Base-by-base conservation (phyloP, 2,797 vertebrate species). In the Bovichtus diacanthus region DNA sequence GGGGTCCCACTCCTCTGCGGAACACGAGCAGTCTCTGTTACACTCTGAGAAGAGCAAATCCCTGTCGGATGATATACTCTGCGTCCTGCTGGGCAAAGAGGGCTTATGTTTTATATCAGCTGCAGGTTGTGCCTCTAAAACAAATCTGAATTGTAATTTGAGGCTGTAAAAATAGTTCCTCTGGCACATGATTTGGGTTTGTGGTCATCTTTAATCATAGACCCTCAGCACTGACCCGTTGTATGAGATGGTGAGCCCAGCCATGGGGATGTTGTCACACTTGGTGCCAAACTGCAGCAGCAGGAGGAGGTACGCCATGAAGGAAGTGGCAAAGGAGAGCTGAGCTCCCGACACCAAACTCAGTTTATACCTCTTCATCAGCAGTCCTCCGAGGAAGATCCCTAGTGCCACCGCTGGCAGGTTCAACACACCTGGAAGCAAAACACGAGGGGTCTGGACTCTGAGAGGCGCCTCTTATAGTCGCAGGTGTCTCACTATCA, bases 281-380 rank as follows among this genome's bases (percentile, higher is more conserved):
- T 93, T 93, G 78, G 95, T 94, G 44, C 94, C 82, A 38, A 96
- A 96, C 78, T 93, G 90, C 10, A 95, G 84, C 64, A 95, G 87
- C 51, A 95, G 53, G 19, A 97, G 92, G 47, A 96, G 90, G 72
- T 94, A 96, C 0, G 94, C 94, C 19, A 75, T 19, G 70, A 96
- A 86, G 55, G 95, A 95, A 0, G 95, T 92, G 64, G 82, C 91
- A 16, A 95, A 95, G 8, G 92, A 95, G 43, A 97, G 72, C 87
- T 96, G 95, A 43, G 95, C 95, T 54, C 95, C 95, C 6, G 95
- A 94, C 41, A 96, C 92, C 58, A 96, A 86, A 11, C 94, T 92
- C 59, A 97, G 87, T 78, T 95, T 96, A 70, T 95, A 96, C 67
- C 94, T 91, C 85, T 96, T 96, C 96, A 97, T 97, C 76, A 96